Evolutionary conservation across 2,113 vertebrate species (phyloP), one percentile per base, ranked within the genome.

Genomic region (Lamprologus lemairii): DNA sequence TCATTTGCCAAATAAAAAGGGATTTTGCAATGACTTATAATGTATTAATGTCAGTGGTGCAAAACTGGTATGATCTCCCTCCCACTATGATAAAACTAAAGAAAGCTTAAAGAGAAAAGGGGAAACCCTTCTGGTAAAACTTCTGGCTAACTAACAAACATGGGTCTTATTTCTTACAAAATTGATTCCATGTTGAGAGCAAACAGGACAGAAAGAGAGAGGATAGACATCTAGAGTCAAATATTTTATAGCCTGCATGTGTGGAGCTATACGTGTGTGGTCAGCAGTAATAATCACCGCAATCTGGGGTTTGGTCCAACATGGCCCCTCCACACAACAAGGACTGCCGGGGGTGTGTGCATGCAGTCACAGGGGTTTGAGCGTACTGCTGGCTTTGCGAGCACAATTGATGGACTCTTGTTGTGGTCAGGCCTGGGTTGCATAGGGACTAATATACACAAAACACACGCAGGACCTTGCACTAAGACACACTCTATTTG

Each of bases 231-330:
- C 65, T 84, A 47, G 57, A 93, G 81, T 89, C 84, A 82, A 91
- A 93, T 86, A 88, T 89, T 93, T 92, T 92, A 93, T 84, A 92
- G 89, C 28, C 35, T 93, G 87, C 92, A 93, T 94, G 94, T 94
- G 94, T 89, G 91, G 84, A 85, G 87, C 91, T 94, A 88, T 92
- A 91, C 31, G 86, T 95, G 92, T 94, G 94, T 94, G 94, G 93
- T 94, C 93, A 93, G 80, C 54, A 85, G 86, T 73, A 88, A 93
- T 89, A 88, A 91, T 92, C 88, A 86, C 89, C 88, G 58, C 94
- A 91, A 90, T 92, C 91, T 93, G 85, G 93, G 89, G 87, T 86
- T 91, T 13, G 82, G 85, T 93, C 92, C 93, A 93, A 88, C 54
- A 23, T 75, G 55, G 88, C 65, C 86, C 81, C 81, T 83, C 54